Base-by-base conservation (phyloP, 2,113 vertebrate species). In the Pseudopodoces humilis region DNA sequence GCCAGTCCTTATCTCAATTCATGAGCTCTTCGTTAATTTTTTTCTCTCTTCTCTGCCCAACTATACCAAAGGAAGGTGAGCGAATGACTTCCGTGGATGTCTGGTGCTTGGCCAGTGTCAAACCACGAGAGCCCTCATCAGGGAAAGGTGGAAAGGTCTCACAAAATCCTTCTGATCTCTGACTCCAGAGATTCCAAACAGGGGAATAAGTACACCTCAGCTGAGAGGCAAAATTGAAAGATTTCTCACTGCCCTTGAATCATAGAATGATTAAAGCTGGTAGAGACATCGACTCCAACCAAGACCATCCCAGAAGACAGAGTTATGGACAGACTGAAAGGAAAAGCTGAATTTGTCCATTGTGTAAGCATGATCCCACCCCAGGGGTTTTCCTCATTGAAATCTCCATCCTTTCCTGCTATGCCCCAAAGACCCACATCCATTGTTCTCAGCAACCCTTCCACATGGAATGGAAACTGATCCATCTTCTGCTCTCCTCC, bases 21-120 rank as follows among this genome's bases (percentile, higher is more conserved):
- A 24, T 49, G 21, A 21, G 3, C n/a, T 15, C 27, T 60, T 33
- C 5, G 5, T 25, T 49, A 19, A 19, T 46, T 28, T 41, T 74
- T 46, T 76, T 18, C 27, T n/a, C 9, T 47, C n/a, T 60, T 13
- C 27, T 60, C n/a, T 60, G 43, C 5, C 19, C 55, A 59, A 4
- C 33, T 37, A 3, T 23, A 59, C 17, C 3, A 7, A 49, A 60
- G 28, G 21, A 31, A 60, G 28, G 44, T 60, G 12, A 74, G 71
- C 0, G 2, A 58, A 35, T n/a, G 7, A 13, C 53, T 46, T 74
- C 20, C 0, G 0, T 59, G 19, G 10, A 18, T 58, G 19, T 37
- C 19, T 46, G 10, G 6, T 1, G 2, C 58, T 46, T 30, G 71
- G 43, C 11, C 25, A 17, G 25, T 30, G 13, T 59, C 33, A 35